Evolutionary conservation across 1,140 invertebrate species (phyloP), one percentile per base, ranked within the genome.

Genomic region (Physella acuta): DNA sequence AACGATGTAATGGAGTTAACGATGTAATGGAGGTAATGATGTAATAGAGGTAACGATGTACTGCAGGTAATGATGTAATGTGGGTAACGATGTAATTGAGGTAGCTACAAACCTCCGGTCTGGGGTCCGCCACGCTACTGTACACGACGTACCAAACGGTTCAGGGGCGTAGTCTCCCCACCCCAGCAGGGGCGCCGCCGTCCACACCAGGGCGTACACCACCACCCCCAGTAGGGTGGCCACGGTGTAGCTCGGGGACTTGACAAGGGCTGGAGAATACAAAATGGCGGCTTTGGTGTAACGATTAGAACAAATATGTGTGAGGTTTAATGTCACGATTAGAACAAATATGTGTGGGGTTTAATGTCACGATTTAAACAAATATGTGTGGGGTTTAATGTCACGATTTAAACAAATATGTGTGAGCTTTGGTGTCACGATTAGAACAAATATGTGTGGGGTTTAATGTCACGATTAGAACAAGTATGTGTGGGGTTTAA

Each of bases 71-170:
- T 44, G 8, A 44, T 44, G 39, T 44, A 44, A 44, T 44, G 39
- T 11, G 20, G 20, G 39, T 44, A 44, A 20, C 20, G 8, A 44
- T 44, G 39, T 44, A 11, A 44, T 44, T 11, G 8, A 44, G 20
- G 39, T 44, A 11, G 39, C 20, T 44, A 44, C 31, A 53, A 33
- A 71, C 64, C 66, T 65, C 37, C 53, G 39, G 55, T 72, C 66
- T 17, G 65, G 59, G 24, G 55, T 67, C 30, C 65, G 56, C 80
- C 80, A 81, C 3, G 76, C 67, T 26, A 81, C 62, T 0, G 80
- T 80, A 69, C 80, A 80, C 26, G 77, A 80, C 0, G 74, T 75
- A 0, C 80, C 80, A 61, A 81, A 81, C 1, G 78, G 79, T 60
- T 81, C 80, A 24, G 79, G 73, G 17, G 72, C 78, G 56, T 79